Conservation (phyloP, 2,113 vertebrate genomes). For the Eleginops maclovinus region DNA sequence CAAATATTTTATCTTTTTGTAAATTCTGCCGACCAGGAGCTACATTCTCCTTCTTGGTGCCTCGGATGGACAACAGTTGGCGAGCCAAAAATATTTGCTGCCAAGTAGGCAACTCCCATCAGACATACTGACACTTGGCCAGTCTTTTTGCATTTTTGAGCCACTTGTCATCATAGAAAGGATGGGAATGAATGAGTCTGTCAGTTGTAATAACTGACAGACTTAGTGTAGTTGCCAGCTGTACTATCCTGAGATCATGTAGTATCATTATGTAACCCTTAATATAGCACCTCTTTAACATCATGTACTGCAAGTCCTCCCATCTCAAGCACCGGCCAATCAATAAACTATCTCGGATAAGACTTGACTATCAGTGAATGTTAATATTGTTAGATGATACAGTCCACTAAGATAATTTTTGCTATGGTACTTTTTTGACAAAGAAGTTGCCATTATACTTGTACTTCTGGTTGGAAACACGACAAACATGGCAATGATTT, state of each 20-base stretch:
- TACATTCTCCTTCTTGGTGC: slow-evolving; percentile 4
- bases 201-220: slow-evolving; percentile 38
- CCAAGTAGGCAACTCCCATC: slow-evolving; percentile 33
- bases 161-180: slow-evolving; percentile 42
- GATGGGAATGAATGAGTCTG: slow-evolving; percentile 48
- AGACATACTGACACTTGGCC: slow-evolving; percentile 35
- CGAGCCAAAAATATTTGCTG: slow-evolving; percentile 32
- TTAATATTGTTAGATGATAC: slow-evolving; percentile 13
- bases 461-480: background rate
- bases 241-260: slow-evolving; percentile 33
- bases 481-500: background rate
- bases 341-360: slow-evolving; percentile 20
- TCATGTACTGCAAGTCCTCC: slow-evolving; percentile 13
- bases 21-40: slow-evolving; percentile 7
- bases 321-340: slow-evolving; percentile 15
- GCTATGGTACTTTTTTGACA: background rate
- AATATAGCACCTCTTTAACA: slow-evolving; percentile 26
- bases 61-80: slow-evolving; percentile 43
- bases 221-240: slow-evolving; percentile 20
- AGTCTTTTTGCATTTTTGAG: slow-evolving; percentile 27
- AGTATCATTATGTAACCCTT: slow-evolving; percentile 30
- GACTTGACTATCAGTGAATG: slow-evolving; percentile 2
- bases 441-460: background rate
- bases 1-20: slow-evolving; percentile 48
- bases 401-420: background rate